phyloP scores from a whole-genome alignment of 2,797 vertebrate species.

The Oryzias dopingdopingensis region DNA sequence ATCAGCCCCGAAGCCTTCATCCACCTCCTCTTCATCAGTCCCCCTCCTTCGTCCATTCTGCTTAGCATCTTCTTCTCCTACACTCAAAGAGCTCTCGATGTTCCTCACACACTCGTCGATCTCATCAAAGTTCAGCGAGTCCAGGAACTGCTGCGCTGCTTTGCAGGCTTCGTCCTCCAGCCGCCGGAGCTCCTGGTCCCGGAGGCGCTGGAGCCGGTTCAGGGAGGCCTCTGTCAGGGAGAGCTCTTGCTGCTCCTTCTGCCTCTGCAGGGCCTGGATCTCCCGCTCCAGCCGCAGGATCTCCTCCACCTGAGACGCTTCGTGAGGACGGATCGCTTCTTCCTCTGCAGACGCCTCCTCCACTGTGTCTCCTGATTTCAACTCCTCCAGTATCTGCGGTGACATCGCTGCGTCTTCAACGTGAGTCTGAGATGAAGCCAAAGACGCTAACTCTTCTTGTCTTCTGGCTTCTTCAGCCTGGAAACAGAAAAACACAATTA shows the following conservation, averaged over 20 bases:
- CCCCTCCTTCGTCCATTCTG: slow-evolving; percentile 35
- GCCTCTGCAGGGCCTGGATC: slow-evolving; percentile 86
- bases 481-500: neutral
- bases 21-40: slow-evolving; percentile 87
- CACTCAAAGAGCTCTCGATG: slow-evolving; percentile 87
- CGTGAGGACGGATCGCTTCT: slow-evolving; percentile 73
- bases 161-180: slow-evolving; percentile 93
- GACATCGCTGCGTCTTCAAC: neutral
- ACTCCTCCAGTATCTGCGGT: neutral
- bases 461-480: slow-evolving; percentile 81
- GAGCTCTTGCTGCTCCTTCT: slow-evolving; percentile 93
- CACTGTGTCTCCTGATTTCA: neutral
- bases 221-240: slow-evolving; percentile 88
- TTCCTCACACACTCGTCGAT: slow-evolving; percentile 95
- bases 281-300: slow-evolving; percentile 94
- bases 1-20: slow-evolving; percentile 93
- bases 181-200: slow-evolving; percentile 87
- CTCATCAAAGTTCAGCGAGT: slow-evolving; percentile 95
- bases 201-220: slow-evolving; percentile 85
- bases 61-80: slow-evolving; percentile 49
- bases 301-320: slow-evolving; percentile 92
- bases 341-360: slow-evolving; percentile 12
- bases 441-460: slow-evolving; percentile 59
- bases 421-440: slow-evolving; percentile 38
- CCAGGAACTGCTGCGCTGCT: slow-evolving; percentile 94